Evolutionary conservation across 2,888 invertebrate species (phyloP).

Genomic region (Aspidiotus destructor): DNA sequence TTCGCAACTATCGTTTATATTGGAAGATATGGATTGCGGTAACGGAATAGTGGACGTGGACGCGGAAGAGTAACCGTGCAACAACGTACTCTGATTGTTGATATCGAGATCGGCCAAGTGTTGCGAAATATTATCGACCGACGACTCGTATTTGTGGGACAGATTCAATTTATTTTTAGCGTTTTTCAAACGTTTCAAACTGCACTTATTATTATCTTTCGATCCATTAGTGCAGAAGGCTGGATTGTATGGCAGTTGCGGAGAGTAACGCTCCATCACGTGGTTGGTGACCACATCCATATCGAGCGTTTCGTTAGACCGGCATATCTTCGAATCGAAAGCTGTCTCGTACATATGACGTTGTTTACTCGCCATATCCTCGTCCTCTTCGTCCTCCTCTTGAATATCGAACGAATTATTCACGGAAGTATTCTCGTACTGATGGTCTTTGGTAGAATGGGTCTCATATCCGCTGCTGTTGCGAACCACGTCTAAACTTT

Average conservation of each 20-base stretch:
- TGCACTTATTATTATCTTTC: conserved; percentile 17
- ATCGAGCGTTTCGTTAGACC: conserved; percentile 42
- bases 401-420: conserved; percentile 23
- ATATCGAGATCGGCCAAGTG: conserved; percentile 22
- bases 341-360: conserved; percentile 81
- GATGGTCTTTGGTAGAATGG: conserved; percentile 3
- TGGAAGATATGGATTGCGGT: conserved; percentile 58
- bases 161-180: conserved; percentile 18
- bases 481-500: conserved; percentile 14
- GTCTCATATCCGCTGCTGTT: neutral
- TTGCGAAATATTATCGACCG: conserved; percentile 21
- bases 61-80: conserved; percentile 53
- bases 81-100: conserved; percentile 34
- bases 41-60: conserved; percentile 76
- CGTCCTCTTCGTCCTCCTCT: conserved; percentile 28
- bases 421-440: conserved; percentile 4
- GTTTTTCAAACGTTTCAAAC: conserved; percentile 5
- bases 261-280: conserved; percentile 25
- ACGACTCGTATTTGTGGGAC: conserved; percentile 16
- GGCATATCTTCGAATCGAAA: conserved; percentile 75
- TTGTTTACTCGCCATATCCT: conserved; percentile 33
- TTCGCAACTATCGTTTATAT: conserved; percentile 25
- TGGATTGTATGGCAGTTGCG: conserved; percentile 29
- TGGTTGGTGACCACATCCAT: conserved; percentile 32
- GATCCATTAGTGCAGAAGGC: conserved; percentile 22